These are phyloP conservation scores for Zoanthus sansibaricus DNA, from an alignment of 92 coral and sea anemone genomes.

Conservation along the genomic window DNA sequence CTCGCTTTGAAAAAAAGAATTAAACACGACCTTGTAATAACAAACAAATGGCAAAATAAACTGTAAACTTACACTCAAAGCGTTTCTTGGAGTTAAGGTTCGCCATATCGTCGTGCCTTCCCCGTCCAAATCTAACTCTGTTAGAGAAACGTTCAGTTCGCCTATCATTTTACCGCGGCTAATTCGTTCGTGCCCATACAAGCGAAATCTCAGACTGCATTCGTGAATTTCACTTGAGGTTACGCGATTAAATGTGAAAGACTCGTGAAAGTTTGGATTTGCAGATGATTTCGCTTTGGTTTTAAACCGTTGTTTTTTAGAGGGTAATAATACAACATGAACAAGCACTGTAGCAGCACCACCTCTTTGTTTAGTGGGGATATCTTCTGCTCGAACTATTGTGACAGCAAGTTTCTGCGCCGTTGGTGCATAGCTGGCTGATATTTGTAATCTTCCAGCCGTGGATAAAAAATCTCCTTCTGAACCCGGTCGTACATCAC, in stretches of 20 bases:
- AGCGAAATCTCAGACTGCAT: slow-evolving; percentile 85
- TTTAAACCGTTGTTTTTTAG: slow-evolving; percentile 92
- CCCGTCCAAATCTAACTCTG: slow-evolving; percentile 96
- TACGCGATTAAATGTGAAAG: slow-evolving; percentile 95
- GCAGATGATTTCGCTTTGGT: slow-evolving; percentile 95
- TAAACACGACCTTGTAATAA: slow-evolving; percentile 39
- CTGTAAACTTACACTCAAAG: slow-evolving; percentile 82
- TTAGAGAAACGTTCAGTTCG: slow-evolving; percentile 78
- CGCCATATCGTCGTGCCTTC: slow-evolving; percentile 93
- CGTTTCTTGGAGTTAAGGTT: slow-evolving; percentile 92
- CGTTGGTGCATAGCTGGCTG: slow-evolving; percentile 99
- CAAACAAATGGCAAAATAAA: slow-evolving; percentile 16
- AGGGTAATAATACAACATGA: slow-evolving; percentile 86
- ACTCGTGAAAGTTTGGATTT: slow-evolving; percentile 97
- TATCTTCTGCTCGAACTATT: slow-evolving; percentile 93
- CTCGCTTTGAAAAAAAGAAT: not conserved
- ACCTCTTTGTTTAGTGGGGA: slow-evolving; percentile 97
- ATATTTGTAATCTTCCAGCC: slow-evolving; percentile 95
- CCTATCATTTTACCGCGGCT: slow-evolving; percentile 92
- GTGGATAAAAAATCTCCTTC: slow-evolving; percentile 90
- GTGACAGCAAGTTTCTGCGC: slow-evolving; percentile 96
- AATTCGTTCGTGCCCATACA: slow-evolving; percentile 96
- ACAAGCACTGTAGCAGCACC: slow-evolving; percentile 96
- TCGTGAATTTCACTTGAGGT: slow-evolving; percentile 88
- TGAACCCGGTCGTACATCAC: slow-evolving; percentile 70